phyloP scores from a whole-genome alignment of 2,888 invertebrate genomes.

The Rhingia campestris region DNA sequence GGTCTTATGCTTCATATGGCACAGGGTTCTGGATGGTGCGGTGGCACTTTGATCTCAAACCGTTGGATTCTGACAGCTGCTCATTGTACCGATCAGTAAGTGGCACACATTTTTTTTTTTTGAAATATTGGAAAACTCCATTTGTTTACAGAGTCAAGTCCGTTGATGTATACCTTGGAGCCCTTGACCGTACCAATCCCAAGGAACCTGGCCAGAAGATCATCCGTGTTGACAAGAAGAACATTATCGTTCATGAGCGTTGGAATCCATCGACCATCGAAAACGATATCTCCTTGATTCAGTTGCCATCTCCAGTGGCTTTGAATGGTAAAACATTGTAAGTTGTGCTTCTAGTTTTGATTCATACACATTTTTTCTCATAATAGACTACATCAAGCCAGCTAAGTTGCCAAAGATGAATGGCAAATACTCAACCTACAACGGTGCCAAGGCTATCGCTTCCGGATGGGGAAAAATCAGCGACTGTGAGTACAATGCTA shows the following conservation, averaged over 20 bases:
- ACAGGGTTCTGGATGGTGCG: slow-evolving; percentile 77
- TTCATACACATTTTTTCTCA: neutral
- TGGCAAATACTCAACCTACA: slow-evolving; percentile 77
- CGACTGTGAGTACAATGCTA: slow-evolving; percentile 74
- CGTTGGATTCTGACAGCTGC: slow-evolving; percentile 80
- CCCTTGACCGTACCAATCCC: slow-evolving; percentile 76
- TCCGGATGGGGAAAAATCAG: slow-evolving; percentile 83
- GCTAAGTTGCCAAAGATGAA: slow-evolving; percentile 76
- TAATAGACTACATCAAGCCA: slow-evolving; percentile 76
- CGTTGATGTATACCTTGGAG: slow-evolving; percentile 78
- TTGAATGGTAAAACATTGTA: slow-evolving; percentile 78
- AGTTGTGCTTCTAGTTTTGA: neutral
- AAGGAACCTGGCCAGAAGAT: slow-evolving; percentile 76
- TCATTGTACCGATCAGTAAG: slow-evolving; percentile 76
- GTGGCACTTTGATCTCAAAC: slow-evolving; percentile 80
- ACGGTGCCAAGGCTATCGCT: slow-evolving; percentile 78
- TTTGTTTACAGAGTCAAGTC: slow-evolving; percentile 76
- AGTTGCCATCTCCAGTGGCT: slow-evolving; percentile 79
- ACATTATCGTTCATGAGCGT: slow-evolving; percentile 80
- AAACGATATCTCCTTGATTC: slow-evolving; percentile 83
- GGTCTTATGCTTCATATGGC: slow-evolving; percentile 78
- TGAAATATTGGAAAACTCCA: too few species aligned
- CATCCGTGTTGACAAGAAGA: slow-evolving; percentile 74
- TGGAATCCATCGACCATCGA: slow-evolving; percentile 78
- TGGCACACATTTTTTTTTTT: neutral